Evolutionary conservation across 1,140 invertebrate species (phyloP).

Genomic region (Penaeus chinensis): DNA sequence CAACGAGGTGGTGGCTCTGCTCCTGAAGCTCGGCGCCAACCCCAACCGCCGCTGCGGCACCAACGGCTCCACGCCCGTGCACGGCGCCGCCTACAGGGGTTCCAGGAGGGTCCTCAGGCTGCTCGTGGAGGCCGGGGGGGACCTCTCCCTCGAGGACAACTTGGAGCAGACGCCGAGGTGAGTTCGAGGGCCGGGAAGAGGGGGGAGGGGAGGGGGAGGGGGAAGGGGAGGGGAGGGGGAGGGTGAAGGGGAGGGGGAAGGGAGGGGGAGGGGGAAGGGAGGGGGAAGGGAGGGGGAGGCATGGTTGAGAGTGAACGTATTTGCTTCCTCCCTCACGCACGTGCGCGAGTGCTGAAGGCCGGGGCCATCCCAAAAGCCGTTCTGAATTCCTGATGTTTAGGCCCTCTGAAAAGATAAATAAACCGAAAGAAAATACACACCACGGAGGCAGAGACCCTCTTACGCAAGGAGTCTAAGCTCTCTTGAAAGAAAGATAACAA

Average conservation of each 20-base stretch:
- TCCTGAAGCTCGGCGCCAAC: constrained; percentile 69
- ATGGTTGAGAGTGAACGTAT: background rate
- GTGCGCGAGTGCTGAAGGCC: too few species aligned
- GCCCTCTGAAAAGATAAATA: too few species aligned
- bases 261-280: too few species aligned
- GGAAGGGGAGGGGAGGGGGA: background rate
- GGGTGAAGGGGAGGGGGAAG: background rate
- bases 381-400: too few species aligned
- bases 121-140: constrained; percentile 69
- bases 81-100: constrained; percentile 68
- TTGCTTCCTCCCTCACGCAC: too few species aligned
- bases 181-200: background rate
- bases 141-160: constrained; percentile 68
- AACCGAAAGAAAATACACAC: too few species aligned
- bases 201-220: background rate
- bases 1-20: constrained; percentile 65
- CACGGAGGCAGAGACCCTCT: too few species aligned
- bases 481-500: too few species aligned
- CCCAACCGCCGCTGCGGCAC: constrained; percentile 67
- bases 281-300: background rate
- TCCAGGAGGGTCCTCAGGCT: constrained; percentile 66
- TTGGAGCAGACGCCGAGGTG: constrained; percentile 58
- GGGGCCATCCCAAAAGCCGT: too few species aligned
- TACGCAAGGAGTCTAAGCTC: too few species aligned
- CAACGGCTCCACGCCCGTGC: constrained; percentile 68